phyloP scores from a whole-genome alignment of 2,113 vertebrate species.

The Myotis davidii region DNA sequence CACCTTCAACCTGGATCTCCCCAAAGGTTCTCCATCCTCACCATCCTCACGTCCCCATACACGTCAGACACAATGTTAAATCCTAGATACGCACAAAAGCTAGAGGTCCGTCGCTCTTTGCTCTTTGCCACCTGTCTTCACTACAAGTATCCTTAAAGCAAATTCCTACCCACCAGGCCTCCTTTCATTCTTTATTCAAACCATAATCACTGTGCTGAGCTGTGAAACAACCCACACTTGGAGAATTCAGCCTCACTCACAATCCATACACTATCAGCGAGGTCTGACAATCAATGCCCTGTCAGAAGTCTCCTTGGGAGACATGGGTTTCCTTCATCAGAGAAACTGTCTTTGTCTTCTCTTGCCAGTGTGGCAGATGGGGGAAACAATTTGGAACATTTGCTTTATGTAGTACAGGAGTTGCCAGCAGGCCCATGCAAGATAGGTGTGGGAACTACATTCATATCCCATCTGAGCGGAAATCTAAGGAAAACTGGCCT shows the following conservation, averaged over 20 bases:
- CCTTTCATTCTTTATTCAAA: not conserved
- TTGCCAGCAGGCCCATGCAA: not conserved
- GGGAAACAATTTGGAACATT: not conserved
- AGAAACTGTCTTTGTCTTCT: not conserved
- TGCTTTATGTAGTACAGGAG: not conserved
- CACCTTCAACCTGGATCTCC: not conserved
- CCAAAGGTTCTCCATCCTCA: not conserved
- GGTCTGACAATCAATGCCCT: not conserved
- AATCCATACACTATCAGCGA: fast-evolving
- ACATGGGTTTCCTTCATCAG: not conserved
- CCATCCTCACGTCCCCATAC: fast-evolving
- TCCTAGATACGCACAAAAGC: fast-evolving
- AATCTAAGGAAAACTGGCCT: not conserved
- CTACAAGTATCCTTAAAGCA: not conserved
- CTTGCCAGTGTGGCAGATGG: not conserved
- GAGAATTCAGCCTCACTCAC: not conserved
- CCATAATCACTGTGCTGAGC: fast-evolving
- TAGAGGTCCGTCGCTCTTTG: not conserved
- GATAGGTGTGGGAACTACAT: fast-evolving
- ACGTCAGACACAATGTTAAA: fast-evolving
- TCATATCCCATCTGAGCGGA: not conserved
- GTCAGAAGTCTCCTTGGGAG: not conserved
- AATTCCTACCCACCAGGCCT: not conserved
- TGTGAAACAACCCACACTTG: not conserved
- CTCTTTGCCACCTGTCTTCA: too few relatives aligned